These are phyloP conservation scores for Apeltes quadracus DNA, from an alignment of 2,113 vertebrate species.

Conservation along the genomic window DNA sequence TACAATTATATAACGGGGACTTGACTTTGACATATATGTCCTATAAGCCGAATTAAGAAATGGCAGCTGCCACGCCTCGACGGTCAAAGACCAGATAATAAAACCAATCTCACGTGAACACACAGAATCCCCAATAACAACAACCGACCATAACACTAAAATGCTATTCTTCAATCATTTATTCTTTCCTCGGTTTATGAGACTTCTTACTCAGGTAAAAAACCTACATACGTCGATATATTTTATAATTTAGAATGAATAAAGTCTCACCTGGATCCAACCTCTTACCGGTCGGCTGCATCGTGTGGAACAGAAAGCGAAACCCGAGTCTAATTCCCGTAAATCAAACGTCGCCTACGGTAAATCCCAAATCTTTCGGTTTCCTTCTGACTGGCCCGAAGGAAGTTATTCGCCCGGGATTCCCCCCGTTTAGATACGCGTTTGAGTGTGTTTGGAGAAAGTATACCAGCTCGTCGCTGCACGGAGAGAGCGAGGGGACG, in stretches of 20 bases:
- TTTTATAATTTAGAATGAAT: not conserved
- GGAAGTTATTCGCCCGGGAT: constrained; percentile 55
- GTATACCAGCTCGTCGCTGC: constrained; percentile 24
- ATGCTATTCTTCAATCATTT: not conserved
- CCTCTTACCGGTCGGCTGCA: not conserved
- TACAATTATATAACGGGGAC: not conserved
- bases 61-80: not conserved
- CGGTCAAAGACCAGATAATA: not conserved
- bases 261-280: not conserved
- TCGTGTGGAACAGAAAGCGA: not conserved
- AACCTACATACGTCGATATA: not conserved
- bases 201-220: not conserved
- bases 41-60: too few relatives aligned
- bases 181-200: not conserved
- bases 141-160: not conserved
- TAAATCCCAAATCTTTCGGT: constrained; percentile 59
- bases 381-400: constrained; percentile 60
- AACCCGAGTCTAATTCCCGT: constrained; percentile 4
- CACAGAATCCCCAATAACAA: not conserved
- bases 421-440: constrained; percentile 33
- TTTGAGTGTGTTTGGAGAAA: not conserved
- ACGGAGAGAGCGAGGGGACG: constrained; percentile 14
- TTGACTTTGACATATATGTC: not conserved
- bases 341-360: constrained; percentile 24
- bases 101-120: not conserved